A percentile compares a stretch with the other conserved stretches of the same genome.
Conservation (phyloP, 2,113 vertebrate genomes). For the Dromiciops gliroides region DNA sequence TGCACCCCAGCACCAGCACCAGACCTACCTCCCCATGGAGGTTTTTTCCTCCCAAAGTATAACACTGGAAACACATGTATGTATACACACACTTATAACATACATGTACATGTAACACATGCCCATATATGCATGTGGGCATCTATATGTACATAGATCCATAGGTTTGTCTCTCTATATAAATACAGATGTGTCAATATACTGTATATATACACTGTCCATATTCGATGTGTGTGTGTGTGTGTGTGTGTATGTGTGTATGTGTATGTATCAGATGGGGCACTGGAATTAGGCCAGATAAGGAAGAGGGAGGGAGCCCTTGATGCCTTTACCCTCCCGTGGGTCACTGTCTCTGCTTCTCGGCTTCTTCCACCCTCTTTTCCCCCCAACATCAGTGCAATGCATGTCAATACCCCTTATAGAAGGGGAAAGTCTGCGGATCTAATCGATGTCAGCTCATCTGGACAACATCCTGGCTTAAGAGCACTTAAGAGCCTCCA, state of each 20-base stretch:
- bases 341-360: background rate
- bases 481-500: background rate
- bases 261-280: background rate
- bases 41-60: background rate
- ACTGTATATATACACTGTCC: background rate
- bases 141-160: background rate
- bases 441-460: background rate
- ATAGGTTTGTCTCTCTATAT: background rate
- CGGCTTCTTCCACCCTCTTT: background rate
- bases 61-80: background rate
- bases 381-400: background rate
- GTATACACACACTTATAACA: background rate
- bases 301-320: background rate
- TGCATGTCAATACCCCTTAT: background rate
- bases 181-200: background rate
- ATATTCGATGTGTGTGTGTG: background rate
- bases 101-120: background rate
- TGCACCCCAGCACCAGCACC: background rate
- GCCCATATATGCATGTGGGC: background rate
- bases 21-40: background rate
- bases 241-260: background rate
- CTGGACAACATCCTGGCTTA: background rate
- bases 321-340: background rate
- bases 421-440: background rate
- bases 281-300: background rate